Evolutionary conservation across 2,888 invertebrate genomes (phyloP), one percentile per base, ranked within the genome.

Genomic region (Notocelia uddmanniana): DNA sequence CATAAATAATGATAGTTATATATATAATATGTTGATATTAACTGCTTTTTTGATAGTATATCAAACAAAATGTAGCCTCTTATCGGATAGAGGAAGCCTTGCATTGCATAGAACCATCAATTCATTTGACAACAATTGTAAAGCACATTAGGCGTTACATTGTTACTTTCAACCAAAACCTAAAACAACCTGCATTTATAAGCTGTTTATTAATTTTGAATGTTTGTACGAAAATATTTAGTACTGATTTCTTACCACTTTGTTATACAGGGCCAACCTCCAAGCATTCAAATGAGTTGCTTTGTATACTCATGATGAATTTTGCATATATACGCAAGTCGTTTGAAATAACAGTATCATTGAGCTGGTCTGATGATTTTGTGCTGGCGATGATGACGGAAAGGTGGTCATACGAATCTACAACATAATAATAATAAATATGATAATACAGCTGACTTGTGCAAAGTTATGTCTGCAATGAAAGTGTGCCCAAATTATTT

Each of bases 111-210:
- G 21, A 37, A 37, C 1, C 9, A 5, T 54, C 19, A 52, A 13
- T 26, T 26, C 26, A 26, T 19, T 11, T 19, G 19, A 52, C 19
- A 52, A n/a, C 21, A 11, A 21, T 54, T 15, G 23, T 13, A 15
- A 19, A 54, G 2, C 15, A 54, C 54, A 37, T 13, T 60, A 26
- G 15, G 52, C 37, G 64, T 64, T 64, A 64, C 64, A 64, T 54
- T 64, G 54, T 54, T 64, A 54, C 52, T 64, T 37, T 52, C 26
- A 64, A 54, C 52, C 52, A 54, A n/a, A 37, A 23, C 3, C 15
- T 21, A 37, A 64, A 37, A 31, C 2, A 3, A 19, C 26, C n/a
- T 9, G 23, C 50, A 50, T 50, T 54, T 54, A 13, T n/a, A 26
- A 21, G 1, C 15, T 50, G 19, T 26, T 19, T 3, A 34, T 52